Evolutionary conservation across 2,888 invertebrate species (phyloP).

Genomic region (Embidobia sp.): DNA sequence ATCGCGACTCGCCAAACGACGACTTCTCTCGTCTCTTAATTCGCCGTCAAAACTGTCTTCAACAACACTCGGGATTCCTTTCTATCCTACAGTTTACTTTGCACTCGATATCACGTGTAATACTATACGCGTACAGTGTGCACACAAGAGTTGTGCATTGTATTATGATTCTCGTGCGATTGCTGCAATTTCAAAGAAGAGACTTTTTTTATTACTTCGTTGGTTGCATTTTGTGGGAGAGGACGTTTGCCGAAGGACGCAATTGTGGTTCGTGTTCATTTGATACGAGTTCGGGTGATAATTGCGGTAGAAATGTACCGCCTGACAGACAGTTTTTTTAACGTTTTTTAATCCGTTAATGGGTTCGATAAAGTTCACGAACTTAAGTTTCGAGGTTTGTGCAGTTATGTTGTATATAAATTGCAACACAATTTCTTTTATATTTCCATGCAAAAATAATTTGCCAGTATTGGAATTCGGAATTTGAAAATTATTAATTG

Average conservation of each 20-base stretch:
- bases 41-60: conserved; percentile 46
- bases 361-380: no score
- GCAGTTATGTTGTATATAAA: no score
- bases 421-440: no score
- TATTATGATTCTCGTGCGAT: conserved; percentile 40
- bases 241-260: not conserved
- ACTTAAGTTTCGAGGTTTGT: no score
- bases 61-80: conserved; percentile 40
- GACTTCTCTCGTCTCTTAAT: conserved; percentile 27
- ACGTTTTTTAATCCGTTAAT: no score
- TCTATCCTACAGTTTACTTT: conserved; percentile 42
- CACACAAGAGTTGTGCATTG: conserved; percentile 6
- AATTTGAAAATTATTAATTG: no score
- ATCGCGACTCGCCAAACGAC: not conserved
- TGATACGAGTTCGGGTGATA: no score
- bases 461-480: no score
- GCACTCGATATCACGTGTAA: conserved; percentile 45
- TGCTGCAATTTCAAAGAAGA: conserved; percentile 27
- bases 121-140: conserved; percentile 24
- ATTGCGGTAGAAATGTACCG: no score
- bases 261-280: not conserved
- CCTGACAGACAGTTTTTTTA: no score
- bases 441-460: no score
- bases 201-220: conserved; percentile 17
- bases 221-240: conserved; percentile 9